Evolutionary conservation across 2,797 vertebrate species (phyloP), one percentile per base, ranked within the genome.

Genomic region (Malacoctenus gilli): DNA sequence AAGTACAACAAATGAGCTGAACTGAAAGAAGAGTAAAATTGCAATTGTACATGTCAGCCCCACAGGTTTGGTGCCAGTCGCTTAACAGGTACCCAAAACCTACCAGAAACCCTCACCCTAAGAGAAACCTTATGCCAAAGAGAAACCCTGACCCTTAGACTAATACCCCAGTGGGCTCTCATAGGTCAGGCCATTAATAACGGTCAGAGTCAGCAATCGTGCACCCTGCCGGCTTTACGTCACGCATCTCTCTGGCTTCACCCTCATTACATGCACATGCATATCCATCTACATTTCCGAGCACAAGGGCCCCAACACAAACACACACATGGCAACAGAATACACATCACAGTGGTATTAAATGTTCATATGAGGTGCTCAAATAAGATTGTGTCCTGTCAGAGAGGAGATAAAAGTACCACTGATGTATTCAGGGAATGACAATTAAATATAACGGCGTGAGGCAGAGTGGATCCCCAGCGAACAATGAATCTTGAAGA

Each of bases 171-270:
- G n/a, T n/a, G n/a, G n/a, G 75, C 72, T 63, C 37, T 79, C 75
- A 70, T 59, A 61, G 66, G 63, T 70, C 18, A 21, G 57, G 59
- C 75, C 74, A 74, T 89, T 77, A 84, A 82, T 89, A 87, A 85
- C 60, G 54, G 60, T 55, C 34, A 67, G 71, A 84, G 83, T 89
- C 85, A 88, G 77, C 68, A 43, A 71, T 79, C 72, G 41, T 75
- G 63, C 71, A 51, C 48, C 72, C 71, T 59, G 55, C 58, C 59
- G 59, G 64, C 75, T 80, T 75, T 59, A 57, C 37, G 75, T 49
- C 63, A 59, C 79, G 58, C 44, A 59, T 69, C 58, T 50, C 63
- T 35, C 52, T 40, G 58, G 49, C 56, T 65, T 48, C 44, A 2
- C 19, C 40, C 66, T 66, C 28, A 47, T 48, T 64, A 42, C 57